Conservation (phyloP, 2,113 vertebrate species). For the Donacobius atricapilla region DNA sequence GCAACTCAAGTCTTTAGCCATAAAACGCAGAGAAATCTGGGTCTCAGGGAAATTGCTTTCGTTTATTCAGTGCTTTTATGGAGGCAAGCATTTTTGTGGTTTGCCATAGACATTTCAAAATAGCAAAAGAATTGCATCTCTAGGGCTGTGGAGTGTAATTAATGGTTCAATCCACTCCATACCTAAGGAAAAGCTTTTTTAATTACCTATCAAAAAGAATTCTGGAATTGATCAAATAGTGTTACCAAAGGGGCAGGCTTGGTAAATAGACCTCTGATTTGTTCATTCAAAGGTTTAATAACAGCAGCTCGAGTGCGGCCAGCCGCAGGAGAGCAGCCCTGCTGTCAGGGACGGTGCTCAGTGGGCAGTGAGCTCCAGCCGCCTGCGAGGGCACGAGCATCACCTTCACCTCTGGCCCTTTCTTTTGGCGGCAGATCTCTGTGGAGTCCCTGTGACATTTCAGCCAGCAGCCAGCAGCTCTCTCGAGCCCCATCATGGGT, state of each 20-base stretch:
- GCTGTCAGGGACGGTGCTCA: neutral
- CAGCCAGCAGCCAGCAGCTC: neutral
- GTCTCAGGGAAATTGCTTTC: constrained; percentile 47
- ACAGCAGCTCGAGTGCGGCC: neutral
- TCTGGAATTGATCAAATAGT: constrained; percentile 39
- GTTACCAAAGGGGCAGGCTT: constrained; percentile 5
- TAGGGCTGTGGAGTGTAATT: constrained; percentile 49
- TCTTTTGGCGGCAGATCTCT: neutral
- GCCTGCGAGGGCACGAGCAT: accelerated
- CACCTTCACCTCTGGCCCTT: neutral
- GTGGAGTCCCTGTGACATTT: accelerated
- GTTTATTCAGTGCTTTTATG: constrained; percentile 46
- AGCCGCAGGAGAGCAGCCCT: neutral
- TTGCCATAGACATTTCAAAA: constrained; percentile 43
- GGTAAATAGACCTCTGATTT: constrained; percentile 47
- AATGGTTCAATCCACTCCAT: constrained; percentile 18
- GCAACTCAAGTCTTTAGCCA: constrained; percentile 20
- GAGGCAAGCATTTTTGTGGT: neutral
- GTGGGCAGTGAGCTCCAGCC: neutral
- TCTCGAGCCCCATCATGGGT: accelerated
- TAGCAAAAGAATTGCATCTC: constrained; percentile 53
- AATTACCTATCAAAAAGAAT: constrained; percentile 63
- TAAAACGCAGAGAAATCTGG: constrained; percentile 10
- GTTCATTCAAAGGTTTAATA: constrained; percentile 37
- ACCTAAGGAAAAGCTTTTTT: constrained; percentile 61